Percentiles rank a stretch among this genome's conserved stretches.
Evolutionary conservation across 2,113 vertebrate genomes (phyloP).

Genomic region (Corvus cornix): DNA sequence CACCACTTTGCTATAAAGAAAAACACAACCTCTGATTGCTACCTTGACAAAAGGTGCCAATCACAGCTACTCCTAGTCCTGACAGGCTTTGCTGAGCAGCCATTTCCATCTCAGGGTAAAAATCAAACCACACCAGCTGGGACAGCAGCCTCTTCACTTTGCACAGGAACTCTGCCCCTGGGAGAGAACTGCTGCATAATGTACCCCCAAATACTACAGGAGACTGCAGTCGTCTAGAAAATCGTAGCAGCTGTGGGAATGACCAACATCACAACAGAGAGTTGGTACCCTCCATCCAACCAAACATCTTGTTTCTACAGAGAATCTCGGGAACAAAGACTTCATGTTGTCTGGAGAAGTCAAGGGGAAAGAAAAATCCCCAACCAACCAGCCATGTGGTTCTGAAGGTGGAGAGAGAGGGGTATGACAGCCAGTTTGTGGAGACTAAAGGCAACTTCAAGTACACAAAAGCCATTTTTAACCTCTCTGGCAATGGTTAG

Average conservation of each 20-base stretch:
- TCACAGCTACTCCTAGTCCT: neutral
- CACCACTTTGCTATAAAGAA: neutral
- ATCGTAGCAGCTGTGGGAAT: neutral
- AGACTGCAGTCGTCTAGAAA: neutral
- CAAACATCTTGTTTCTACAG: neutral
- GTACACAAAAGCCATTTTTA: neutral
- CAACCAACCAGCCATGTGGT: neutral
- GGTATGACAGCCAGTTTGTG: neutral
- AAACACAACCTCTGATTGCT: neutral
- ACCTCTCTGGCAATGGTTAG: neutral
- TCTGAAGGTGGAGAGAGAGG: neutral
- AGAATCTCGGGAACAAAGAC: neutral
- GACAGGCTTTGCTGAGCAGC: neutral
- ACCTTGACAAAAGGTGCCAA: neutral
- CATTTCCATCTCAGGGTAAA: neutral
- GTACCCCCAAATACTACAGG: neutral
- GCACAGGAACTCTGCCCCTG: neutral
- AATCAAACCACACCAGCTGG: neutral
- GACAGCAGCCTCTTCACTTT: neutral
- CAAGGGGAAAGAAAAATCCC: neutral
- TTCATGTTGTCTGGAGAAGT: neutral
- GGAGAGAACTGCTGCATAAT: neutral
- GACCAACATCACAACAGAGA: neutral
- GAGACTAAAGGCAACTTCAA: neutral
- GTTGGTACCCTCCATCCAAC: neutral